phyloP scores from a whole-genome alignment of 1,140 invertebrate genomes.

The Magallana angulata region DNA sequence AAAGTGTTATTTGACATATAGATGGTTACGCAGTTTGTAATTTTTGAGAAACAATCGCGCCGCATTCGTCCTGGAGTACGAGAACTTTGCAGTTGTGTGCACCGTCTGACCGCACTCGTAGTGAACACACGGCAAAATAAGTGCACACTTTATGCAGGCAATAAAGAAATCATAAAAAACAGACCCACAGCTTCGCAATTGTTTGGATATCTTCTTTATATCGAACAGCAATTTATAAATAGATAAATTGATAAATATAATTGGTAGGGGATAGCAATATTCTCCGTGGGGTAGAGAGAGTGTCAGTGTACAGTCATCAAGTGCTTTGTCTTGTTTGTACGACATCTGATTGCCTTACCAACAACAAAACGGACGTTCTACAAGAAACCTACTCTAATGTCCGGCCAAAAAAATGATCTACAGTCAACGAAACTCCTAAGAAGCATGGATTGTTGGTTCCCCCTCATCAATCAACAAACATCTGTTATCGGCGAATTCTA shows the following conservation, averaged over 20 bases:
- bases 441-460: neutral
- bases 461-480: constrained; percentile 12
- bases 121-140: constrained; percentile 18
- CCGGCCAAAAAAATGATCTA: neutral
- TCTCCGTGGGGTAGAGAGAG: neutral
- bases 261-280: constrained; percentile 27
- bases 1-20: neutral
- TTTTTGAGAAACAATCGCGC: neutral
- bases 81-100: constrained; percentile 1
- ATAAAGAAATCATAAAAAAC: constrained; percentile 27
- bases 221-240: constrained; percentile 23
- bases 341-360: no score
- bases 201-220: constrained; percentile 19
- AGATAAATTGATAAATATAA: constrained; percentile 27
- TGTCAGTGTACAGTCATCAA: neutral
- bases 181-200: constrained; percentile 24
- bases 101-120: neutral
- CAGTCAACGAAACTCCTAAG: constrained; percentile 6
- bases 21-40: neutral
- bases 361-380: neutral
- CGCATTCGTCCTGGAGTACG: neutral
- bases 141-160: constrained; percentile 26
- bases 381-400: neutral
- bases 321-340: neutral
- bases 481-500: constrained; percentile 4